Percentiles rank a stretch among this genome's conserved stretches.
These are phyloP conservation scores for Thripadectes ignobilis DNA, from an alignment of 2,797 vertebrate species.

Conservation along the genomic window DNA sequence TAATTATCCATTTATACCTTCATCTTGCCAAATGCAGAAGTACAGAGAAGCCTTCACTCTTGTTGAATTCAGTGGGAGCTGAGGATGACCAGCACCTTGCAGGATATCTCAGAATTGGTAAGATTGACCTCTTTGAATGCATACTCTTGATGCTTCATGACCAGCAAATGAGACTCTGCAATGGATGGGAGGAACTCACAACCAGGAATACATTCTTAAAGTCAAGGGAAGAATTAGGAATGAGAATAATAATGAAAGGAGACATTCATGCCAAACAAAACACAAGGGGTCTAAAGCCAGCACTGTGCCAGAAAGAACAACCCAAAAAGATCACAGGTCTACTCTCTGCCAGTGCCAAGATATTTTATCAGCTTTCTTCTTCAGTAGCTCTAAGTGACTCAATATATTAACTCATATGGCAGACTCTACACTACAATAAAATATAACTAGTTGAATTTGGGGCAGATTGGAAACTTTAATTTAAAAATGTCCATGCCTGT, in stretches of 20 bases:
- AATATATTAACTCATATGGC: slow-evolving; percentile 46
- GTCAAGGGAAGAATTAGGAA: background rate
- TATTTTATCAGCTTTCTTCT: slow-evolving; percentile 46
- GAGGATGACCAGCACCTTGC: background rate
- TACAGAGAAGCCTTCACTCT: background rate
- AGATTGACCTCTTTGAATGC: background rate
- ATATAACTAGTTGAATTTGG: slow-evolving; percentile 25
- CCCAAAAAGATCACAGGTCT: slow-evolving; percentile 10
- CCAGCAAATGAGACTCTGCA: background rate
- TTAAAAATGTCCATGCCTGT: slow-evolving; percentile 57
- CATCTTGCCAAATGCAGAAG: background rate
- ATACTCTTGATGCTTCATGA: background rate
- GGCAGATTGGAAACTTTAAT: slow-evolving; percentile 48
- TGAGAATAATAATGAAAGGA: slow-evolving; percentile 9
- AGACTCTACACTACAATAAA: slow-evolving; percentile 15
- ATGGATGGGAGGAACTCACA: background rate
- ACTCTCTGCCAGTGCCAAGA: background rate
- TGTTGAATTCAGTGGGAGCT: background rate
- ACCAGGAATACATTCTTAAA: background rate
- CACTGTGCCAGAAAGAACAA: background rate
- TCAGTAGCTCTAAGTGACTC: slow-evolving; percentile 7
- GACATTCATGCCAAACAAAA: slow-evolving; percentile 10
- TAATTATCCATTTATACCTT: background rate
- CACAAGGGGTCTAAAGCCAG: background rate
- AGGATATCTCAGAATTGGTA: background rate